Conservation (phyloP, 2,888 invertebrate species). For the Hecatera dysodea region DNA sequence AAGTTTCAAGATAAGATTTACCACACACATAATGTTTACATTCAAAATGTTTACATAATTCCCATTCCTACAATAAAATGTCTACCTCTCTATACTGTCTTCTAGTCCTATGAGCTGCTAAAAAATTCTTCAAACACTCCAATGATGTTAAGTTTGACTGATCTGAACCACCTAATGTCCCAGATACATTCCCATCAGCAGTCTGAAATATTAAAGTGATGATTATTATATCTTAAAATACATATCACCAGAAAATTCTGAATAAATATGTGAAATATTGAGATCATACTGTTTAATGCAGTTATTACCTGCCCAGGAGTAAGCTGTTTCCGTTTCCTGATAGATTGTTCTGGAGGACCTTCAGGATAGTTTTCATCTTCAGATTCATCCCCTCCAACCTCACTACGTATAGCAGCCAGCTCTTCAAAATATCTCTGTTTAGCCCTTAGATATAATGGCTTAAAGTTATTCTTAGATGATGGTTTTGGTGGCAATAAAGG, state of each 20-base stretch:
- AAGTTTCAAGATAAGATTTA: constrained; percentile 11
- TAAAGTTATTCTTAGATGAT: constrained; percentile 82
- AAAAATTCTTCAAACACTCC: constrained; percentile 93
- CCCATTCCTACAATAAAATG: constrained; percentile 8
- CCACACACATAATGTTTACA: constrained; percentile 19
- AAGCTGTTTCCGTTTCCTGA: constrained; percentile 90
- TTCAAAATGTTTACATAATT: constrained; percentile 26
- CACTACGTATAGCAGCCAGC: constrained; percentile 92
- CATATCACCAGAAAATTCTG: too few species aligned
- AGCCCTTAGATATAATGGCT: constrained; percentile 90
- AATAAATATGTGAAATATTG: not conserved
- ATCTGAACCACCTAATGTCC: constrained; percentile 82
- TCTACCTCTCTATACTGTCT: constrained; percentile 93
- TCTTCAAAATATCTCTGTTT: constrained; percentile 92
- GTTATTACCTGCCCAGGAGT: constrained; percentile 54
- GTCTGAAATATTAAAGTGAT: constrained; percentile 74
- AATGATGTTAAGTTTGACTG: constrained; percentile 87
- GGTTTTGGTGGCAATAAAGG: constrained; percentile 82
- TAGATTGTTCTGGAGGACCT: constrained; percentile 91
- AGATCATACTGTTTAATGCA: not conserved
- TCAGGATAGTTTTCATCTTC: constrained; percentile 95
- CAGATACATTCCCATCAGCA: constrained; percentile 80
- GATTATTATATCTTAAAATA: not conserved
- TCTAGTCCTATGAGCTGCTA: constrained; percentile 93
- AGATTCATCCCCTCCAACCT: constrained; percentile 94